Base-by-base conservation (phyloP, 2,113 vertebrate genomes). In the Brachionichthys hirsutus region DNA sequence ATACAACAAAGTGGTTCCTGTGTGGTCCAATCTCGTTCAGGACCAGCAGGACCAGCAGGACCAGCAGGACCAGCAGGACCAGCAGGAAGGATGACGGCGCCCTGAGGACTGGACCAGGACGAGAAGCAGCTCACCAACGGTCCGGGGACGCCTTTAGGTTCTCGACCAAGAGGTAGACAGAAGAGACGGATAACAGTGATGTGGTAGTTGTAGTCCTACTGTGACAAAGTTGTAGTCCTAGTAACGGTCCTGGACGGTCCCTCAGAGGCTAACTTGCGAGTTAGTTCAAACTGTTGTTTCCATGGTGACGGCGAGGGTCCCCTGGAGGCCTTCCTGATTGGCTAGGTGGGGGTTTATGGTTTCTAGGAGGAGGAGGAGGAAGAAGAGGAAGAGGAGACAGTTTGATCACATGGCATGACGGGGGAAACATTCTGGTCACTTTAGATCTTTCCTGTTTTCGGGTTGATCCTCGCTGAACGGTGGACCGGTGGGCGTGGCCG, bases 81-180 rank as follows among this genome's bases (percentile, higher is more conserved):
- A n/a, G n/a, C n/a, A 34, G 55, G 40, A 77, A 75, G 59, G 47
- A 36, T 43, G 58, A 77, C 73, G 56, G 80, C 53, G 18, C 84
- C 84, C 78, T 84, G 79, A 82, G 81, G 84, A 67, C 75, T 22
- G 78, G 62, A 67, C 75, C 19, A 75, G 62, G 80, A 68, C 73
- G 0, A 82, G 75, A 74, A 81, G 57, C 80, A 74, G 79, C 41
- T 47, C 34, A 2, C 9, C 46, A 14, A 4, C 18, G 17, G 45
- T 35, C 49, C 49, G 45, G n/a, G n/a, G n/a, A 56, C 11, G 66
- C 59, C 64, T 64, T 65, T 20, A 42, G 57, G 62, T 61, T 80
- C 45, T 81, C 34, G 67, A 80, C 73, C 73, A 86, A 84, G 87
- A 87, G 85, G 83, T 88, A 87, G 85, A 87, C 84, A 70, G 68